Conservation (phyloP, 2,797 vertebrate species). For the Potorous gilbertii region DNA sequence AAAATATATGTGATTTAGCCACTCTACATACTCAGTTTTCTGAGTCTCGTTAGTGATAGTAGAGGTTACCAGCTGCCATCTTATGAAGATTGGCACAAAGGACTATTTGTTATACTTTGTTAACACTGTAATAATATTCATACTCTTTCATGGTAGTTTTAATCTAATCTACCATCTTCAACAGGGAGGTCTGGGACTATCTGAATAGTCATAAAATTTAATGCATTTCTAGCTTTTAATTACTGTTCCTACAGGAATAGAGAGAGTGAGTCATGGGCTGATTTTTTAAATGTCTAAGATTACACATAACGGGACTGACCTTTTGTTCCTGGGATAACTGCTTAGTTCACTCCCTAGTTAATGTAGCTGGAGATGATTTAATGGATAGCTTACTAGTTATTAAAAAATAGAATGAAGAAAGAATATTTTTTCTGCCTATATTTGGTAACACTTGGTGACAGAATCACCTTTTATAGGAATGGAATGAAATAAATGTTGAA, state of each 20-base stretch:
- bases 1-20: neutral
- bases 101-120: neutral
- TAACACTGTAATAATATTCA: neutral
- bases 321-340: neutral
- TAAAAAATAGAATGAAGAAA: neutral
- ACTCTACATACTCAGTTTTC: neutral
- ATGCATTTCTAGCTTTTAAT: neutral
- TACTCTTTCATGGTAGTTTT: neutral
- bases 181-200: neutral
- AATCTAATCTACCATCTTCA: neutral
- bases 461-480: neutral
- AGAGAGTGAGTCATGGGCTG: neutral
- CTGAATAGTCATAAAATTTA: neutral
- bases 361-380: neutral
- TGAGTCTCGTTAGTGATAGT: neutral
- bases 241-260: neutral
- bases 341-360: neutral
- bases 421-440: neutral
- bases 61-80: neutral
- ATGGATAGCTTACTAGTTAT: neutral
- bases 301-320: neutral
- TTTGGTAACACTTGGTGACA: neutral
- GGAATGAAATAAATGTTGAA: neutral
- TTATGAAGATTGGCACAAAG: neutral
- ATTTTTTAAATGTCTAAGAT: neutral